Conservation (phyloP, 2,113 vertebrate species). For the Tupaia chinensis region DNA sequence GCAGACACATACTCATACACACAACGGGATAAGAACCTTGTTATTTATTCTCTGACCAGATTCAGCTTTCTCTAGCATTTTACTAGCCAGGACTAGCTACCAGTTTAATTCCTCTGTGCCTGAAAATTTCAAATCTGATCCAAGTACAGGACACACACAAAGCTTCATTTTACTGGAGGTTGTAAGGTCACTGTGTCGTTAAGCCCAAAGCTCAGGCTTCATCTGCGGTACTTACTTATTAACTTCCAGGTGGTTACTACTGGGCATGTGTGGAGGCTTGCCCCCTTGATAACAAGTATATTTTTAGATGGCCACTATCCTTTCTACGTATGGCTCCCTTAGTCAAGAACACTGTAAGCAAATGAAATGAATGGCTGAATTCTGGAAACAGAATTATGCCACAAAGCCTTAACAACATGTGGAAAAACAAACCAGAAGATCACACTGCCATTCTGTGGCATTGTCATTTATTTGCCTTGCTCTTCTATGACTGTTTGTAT, state of each 20-base stretch:
- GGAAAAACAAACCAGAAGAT: not conserved
- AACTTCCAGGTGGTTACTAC: not conserved
- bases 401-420: not conserved
- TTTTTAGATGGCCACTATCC: not conserved
- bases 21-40: not conserved
- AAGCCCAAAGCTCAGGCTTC: not conserved
- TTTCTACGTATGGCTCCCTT: not conserved
- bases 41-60: not conserved
- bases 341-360: not conserved
- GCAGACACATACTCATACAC: not conserved
- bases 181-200: not conserved
- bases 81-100: not conserved
- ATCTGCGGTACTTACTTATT: not conserved
- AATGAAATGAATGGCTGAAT: not conserved
- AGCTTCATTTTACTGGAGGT: not conserved
- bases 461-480: not conserved
- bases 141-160: not conserved
- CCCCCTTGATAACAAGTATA: not conserved
- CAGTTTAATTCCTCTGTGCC: not conserved
- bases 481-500: not conserved
- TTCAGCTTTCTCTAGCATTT: not conserved
- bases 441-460: not conserved
- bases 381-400: not conserved
- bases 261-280: not conserved
- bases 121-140: slow-evolving; percentile 17